Conservation (phyloP, 2,797 vertebrate species). For the Centroberyx gerrardi region DNA sequence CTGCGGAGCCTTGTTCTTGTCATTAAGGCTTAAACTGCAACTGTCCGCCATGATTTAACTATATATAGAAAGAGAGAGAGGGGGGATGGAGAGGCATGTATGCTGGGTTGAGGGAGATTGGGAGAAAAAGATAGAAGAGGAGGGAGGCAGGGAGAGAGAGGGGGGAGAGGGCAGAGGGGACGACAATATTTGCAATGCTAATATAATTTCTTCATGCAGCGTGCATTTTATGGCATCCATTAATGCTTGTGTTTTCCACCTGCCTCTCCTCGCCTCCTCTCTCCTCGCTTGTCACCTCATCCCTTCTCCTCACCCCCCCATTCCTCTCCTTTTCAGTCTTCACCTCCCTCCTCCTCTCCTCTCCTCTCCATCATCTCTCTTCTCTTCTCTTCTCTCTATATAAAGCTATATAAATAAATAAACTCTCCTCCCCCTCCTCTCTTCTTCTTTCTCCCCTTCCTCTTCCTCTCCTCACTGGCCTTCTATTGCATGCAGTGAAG, state of each 20-base stretch:
- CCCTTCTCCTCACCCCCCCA: neutral
- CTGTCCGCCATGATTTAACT: constrained; percentile 21
- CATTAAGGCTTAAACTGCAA: constrained; percentile 31
- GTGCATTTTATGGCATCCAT: constrained; percentile 54
- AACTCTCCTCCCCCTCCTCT: neutral
- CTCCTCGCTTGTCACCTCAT: neutral
- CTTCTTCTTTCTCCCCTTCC: neutral
- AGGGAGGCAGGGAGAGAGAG: neutral
- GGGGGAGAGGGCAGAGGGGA: constrained; percentile 11
- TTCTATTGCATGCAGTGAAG: neutral
- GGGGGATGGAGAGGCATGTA: neutral
- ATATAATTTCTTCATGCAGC: constrained; percentile 58
- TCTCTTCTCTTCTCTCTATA: constrained; percentile 4
- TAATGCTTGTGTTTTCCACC: constrained; percentile 56
- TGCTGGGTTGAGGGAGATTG: neutral
- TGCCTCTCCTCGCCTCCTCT: constrained; percentile 9
- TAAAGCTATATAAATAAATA: too few species aligned
- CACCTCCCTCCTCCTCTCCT: neutral
- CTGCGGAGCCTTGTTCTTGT: constrained; percentile 24
- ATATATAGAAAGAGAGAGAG: neutral
- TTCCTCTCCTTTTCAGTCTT: neutral
- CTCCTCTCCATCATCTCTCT: constrained; percentile 9
- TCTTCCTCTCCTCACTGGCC: neutral
- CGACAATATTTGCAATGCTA: constrained; percentile 63
- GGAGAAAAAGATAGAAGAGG: constrained; percentile 4